phyloP scores from a whole-genome alignment of 2,113 vertebrate genomes.

The Vulpes lagopus region DNA sequence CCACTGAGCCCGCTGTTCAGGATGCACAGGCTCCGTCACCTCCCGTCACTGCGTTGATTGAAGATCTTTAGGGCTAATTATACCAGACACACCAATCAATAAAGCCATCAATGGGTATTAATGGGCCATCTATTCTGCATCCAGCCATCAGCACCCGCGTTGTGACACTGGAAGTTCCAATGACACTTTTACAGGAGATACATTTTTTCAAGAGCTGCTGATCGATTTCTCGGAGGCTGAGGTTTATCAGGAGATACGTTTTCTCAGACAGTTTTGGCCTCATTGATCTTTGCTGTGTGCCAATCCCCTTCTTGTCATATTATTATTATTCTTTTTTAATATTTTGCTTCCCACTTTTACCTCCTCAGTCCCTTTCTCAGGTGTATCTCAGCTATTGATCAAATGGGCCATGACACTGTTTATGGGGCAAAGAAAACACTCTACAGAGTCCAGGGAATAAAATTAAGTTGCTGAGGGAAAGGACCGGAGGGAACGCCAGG shows the following conservation, averaged over 20 bases:
- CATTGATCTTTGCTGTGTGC: not conserved
- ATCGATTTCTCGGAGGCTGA: constrained; percentile 24
- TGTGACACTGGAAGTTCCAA: not conserved
- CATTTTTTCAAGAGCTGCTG: constrained; percentile 58
- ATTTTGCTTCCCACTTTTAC: not conserved
- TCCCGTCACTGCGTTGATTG: not conserved
- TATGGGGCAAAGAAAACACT: not conserved
- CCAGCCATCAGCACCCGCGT: not conserved
- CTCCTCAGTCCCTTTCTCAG: not conserved
- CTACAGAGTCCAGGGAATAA: not conserved
- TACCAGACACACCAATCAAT: constrained; percentile 29
- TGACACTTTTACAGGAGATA: constrained; percentile 59
- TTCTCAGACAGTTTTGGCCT: not conserved
- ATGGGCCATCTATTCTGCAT: constrained; percentile 54
- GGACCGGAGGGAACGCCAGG: not conserved
- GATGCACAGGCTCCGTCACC: not conserved
- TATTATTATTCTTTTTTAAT: not conserved
- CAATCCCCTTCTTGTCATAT: not conserved
- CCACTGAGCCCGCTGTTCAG: not conserved
- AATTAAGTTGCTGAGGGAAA: not conserved
- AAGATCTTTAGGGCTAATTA: constrained; percentile 63
- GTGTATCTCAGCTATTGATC: not conserved
- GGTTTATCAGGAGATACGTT: not conserved
- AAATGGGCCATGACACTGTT: not conserved
- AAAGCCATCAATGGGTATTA: constrained; percentile 54